These are phyloP conservation scores for Junonia oenone DNA, from an alignment of 2,888 invertebrate species.

Conservation along the genomic window DNA sequence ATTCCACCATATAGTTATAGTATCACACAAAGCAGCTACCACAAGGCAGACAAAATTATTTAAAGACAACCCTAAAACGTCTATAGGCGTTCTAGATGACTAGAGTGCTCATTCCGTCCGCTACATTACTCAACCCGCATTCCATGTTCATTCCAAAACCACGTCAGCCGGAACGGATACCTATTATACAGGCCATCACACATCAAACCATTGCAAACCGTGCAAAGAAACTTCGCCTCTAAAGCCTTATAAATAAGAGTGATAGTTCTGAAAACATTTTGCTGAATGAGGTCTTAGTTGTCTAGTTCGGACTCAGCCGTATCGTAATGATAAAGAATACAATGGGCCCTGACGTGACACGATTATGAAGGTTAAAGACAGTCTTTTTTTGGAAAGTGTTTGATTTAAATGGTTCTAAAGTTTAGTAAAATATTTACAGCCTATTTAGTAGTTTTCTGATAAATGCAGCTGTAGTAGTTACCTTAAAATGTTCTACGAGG, in stretches of 20 bases:
- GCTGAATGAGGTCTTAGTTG: not conserved
- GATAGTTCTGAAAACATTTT: not conserved
- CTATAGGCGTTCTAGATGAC: not conserved
- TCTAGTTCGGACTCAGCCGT: not conserved
- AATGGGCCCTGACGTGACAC: not conserved
- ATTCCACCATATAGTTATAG: not conserved
- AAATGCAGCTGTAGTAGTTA: too few relatives aligned
- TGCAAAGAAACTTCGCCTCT: not conserved
- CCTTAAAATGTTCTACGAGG: too few relatives aligned
- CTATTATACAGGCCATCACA: not conserved
- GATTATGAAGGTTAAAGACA: not conserved
- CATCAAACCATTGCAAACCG: not conserved
- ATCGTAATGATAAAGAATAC: not conserved
- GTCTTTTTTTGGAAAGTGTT: not conserved
- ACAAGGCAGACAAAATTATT: too few relatives aligned
- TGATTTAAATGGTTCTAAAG: not conserved
- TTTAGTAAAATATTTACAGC: too few relatives aligned
- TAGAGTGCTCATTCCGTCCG: constrained; percentile 6
- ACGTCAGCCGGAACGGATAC: constrained; percentile 17
- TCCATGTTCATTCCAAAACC: constrained; percentile 29
- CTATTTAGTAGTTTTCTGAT: too few relatives aligned
- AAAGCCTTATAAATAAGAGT: not conserved
- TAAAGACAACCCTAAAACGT: not conserved
- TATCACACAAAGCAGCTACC: too few relatives aligned
- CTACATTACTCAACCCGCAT: constrained; percentile 29